Evolutionary conservation across 2,888 invertebrate genomes (phyloP), one percentile per base, ranked within the genome.

Genomic region (Acrobasis repandana): DNA sequence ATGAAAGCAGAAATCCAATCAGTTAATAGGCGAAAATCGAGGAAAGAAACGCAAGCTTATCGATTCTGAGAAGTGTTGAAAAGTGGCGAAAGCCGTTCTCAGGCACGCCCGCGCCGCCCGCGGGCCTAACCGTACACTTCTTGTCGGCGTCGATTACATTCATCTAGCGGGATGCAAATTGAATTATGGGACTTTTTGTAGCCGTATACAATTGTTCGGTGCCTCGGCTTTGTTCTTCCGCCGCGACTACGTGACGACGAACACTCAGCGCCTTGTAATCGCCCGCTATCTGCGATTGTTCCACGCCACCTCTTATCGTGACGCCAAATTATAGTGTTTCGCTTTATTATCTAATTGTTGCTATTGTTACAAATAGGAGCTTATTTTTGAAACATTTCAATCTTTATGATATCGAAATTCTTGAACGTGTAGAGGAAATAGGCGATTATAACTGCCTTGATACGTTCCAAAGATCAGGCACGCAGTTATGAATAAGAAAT

Each of bases 161-260:
- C 84, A 83, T 90, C 88, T 90, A 90, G 90, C 88, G 84, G 84
- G 85, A 92, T 90, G 92, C 91, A 92, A 91, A 92, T 92, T 90
- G 88, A 91, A 91, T 92, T 91, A 92, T 91, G 90, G 80, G 88
- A 90, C 88, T 91, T 90, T 90, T 91, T 91, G 84, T 86, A 78
- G 76, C 74, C 71, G 81, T 86, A n/a, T n/a, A 86, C 90, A 86
- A 88, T 91, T 90, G 90, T 90, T 86, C 86, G 81, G 85, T 82
- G 77, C 73, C 71, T 66, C 63, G 73, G 82, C 91, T 91, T 91
- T 92, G 91, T 92, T 90, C 84, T 87, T 78, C 75, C 76, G 84
- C 84, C 88, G 79, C 72, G 77, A 80, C 78, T 86, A 90, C 91
- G 90, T 90, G 92, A 88, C 88, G 90, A 84, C 77, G 82, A 80